Conservation (phyloP, 2,888 invertebrate genomes). For the Microplitis deprimator region DNA sequence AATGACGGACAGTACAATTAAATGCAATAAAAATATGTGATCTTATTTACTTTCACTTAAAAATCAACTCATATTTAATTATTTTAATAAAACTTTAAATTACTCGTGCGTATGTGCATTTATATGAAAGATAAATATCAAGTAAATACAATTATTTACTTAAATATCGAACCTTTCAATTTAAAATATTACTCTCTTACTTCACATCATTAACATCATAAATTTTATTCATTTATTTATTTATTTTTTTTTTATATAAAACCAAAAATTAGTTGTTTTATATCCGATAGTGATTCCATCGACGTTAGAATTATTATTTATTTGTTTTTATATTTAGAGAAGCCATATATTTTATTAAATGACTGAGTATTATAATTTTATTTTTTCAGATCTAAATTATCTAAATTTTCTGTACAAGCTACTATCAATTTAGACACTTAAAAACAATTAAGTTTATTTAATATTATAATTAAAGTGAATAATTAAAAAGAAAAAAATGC, state of each 20-base stretch:
- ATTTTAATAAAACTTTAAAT: not conserved
- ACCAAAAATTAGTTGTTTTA: constrained; percentile 17
- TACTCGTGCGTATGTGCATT: not conserved
- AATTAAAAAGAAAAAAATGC: not conserved
- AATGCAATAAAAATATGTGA: not conserved
- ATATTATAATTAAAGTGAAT: not conserved
- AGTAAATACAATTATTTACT: not conserved
- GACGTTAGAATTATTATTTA: not conserved
- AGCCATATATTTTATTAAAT: constrained; percentile 10
- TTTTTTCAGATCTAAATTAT: not conserved
- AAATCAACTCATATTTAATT: not conserved
- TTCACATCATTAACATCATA: constrained; percentile 8
- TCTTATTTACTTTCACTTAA: not conserved
- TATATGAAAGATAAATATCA: not conserved
- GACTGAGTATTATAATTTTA: constrained; percentile 27
- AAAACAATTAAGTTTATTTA: not conserved
- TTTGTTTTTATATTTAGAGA: not conserved
- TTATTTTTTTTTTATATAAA: not conserved
- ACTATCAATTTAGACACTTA: not conserved
- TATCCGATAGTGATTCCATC: not conserved
- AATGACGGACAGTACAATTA: not conserved
- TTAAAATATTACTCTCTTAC: not conserved
- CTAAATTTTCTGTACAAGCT: constrained; percentile 15
- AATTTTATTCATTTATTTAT: not conserved
- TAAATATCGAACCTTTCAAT: not conserved